Evolutionary conservation across 2,113 vertebrate genomes (phyloP).

Genomic region (Anguilla rostrata): DNA sequence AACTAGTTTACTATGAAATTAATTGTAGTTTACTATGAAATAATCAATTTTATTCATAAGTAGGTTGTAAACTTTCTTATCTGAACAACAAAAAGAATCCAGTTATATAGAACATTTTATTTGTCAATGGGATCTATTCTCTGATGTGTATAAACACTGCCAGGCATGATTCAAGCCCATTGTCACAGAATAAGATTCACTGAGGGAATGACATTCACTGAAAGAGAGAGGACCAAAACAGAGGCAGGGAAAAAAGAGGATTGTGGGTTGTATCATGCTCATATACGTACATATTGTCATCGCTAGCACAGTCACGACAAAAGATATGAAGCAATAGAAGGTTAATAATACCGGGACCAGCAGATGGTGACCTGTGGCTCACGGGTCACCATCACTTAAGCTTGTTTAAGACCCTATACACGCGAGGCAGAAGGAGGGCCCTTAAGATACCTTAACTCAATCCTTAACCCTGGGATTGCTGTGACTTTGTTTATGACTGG

Average conservation of each 20-base stretch:
- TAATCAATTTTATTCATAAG: background rate
- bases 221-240: background rate
- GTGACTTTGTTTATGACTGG: background rate
- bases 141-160: background rate
- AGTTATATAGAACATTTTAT: no score
- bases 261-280: background rate
- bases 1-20: background rate
- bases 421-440: background rate
- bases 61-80: background rate
- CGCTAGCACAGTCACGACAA: background rate
- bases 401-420: slow-evolving; percentile 34
- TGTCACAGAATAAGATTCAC: background rate
- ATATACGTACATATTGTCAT: background rate
- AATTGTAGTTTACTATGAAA: background rate
- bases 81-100: no score
- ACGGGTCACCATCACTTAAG: slow-evolving; percentile 48
- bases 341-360: background rate
- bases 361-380: slow-evolving; percentile 58
- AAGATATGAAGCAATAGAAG: background rate
- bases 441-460: slow-evolving; percentile 3
- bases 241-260: background rate
- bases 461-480: slow-evolving; percentile 5
- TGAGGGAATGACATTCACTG: background rate
- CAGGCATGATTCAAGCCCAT: background rate
- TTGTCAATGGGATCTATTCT: no score